A percentile compares a stretch with the other conserved stretches of the same genome.
Evolutionary conservation across 2,888 invertebrate species (phyloP).

Genomic region (Orthosia gracilis): DNA sequence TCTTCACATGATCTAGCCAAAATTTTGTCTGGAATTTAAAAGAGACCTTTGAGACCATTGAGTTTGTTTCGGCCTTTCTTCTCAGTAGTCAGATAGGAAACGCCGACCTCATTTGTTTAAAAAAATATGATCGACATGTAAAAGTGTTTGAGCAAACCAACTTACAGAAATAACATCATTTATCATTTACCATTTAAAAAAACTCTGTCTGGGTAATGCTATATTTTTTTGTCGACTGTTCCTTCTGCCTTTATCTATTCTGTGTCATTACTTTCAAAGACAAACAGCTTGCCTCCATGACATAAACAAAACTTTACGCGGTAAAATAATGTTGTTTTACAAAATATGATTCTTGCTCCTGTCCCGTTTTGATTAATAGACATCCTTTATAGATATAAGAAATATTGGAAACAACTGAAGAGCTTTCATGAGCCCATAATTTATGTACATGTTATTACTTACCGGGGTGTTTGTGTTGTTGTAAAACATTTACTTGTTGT

Average conservation of each 20-base stretch:
- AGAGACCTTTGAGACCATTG: too few species aligned
- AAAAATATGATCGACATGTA: too few species aligned
- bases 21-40: too few species aligned
- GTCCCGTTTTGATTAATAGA: constrained; percentile 5
- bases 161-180: too few species aligned
- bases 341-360: constrained; percentile 26
- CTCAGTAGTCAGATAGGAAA: too few species aligned
- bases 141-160: too few species aligned
- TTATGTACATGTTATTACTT: neutral
- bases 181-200: too few species aligned
- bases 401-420: neutral
- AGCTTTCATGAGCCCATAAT: neutral
- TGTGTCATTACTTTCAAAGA: constrained; percentile 10
- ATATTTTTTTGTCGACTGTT: neutral
- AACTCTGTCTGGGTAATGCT: too few species aligned
- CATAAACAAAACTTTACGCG: constrained; percentile 24
- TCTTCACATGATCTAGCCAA: too few species aligned
- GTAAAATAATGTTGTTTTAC: constrained; percentile 20
- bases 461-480: neutral
- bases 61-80: too few species aligned
- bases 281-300: constrained; percentile 22
- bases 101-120: too few species aligned
- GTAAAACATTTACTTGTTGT: neutral
- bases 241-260: constrained; percentile 1
- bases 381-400: neutral